Evolutionary conservation across 2,113 vertebrate genomes (phyloP).

Genomic region (Lathamus discolor): DNA sequence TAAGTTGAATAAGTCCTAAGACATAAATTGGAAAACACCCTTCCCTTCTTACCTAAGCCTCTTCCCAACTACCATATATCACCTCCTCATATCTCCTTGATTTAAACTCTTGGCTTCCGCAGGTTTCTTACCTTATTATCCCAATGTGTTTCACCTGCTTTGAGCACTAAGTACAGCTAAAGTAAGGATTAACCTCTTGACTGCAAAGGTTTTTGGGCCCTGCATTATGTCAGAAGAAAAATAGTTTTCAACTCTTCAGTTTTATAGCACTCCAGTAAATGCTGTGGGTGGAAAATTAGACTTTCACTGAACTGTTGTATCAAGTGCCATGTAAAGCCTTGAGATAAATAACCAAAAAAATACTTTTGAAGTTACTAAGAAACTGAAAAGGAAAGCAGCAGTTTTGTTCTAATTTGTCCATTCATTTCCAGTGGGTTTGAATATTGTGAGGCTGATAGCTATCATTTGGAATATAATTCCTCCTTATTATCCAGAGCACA

Average conservation of each 20-base stretch:
- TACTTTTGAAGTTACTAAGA: constrained; percentile 4
- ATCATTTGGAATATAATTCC: constrained; percentile 32
- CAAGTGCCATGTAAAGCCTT: not conserved
- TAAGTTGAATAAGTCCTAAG: not conserved
- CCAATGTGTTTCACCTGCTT: not conserved
- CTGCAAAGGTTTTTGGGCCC: not conserved
- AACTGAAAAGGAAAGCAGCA: not conserved
- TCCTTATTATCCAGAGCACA: constrained; percentile 38
- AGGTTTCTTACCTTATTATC: not conserved
- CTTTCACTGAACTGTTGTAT: not conserved
- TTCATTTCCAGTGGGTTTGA: constrained; percentile 39
- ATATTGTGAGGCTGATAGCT: constrained; percentile 35
- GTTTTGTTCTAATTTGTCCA: constrained; percentile 26
- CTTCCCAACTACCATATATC: not conserved
- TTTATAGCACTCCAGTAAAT: not conserved
- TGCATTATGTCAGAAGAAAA: not conserved
- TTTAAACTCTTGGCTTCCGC: not conserved
- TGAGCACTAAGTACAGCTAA: not conserved
- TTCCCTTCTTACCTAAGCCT: not conserved
- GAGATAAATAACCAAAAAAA: not conserved
- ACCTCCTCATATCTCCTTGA: not conserved
- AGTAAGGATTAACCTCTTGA: not conserved
- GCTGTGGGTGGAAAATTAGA: not conserved
- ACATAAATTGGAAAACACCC: accelerated
- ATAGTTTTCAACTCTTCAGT: not conserved